These are phyloP conservation scores for Strix aluco DNA, from an alignment of 2,113 vertebrate species.

Conservation along the genomic window DNA sequence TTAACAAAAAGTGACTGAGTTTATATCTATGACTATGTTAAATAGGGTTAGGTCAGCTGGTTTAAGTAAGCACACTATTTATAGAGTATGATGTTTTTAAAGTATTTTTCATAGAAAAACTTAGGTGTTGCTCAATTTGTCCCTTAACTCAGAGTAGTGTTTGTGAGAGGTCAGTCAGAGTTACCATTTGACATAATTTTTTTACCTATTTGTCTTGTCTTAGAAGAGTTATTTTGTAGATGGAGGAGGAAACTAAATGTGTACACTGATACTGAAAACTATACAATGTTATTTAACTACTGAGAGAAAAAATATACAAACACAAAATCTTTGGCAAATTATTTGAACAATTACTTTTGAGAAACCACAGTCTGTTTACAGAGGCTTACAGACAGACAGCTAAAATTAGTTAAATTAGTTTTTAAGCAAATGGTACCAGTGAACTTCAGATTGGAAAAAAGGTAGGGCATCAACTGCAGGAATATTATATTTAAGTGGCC, in stretches of 20 bases:
- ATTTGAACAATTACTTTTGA: neutral
- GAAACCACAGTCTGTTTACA: neutral
- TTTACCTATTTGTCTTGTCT: neutral
- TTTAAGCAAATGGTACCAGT: neutral
- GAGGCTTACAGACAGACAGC: neutral
- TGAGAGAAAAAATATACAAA: neutral
- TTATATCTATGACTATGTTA: constrained; percentile 39
- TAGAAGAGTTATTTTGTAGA: neutral
- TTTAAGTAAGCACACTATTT: constrained; percentile 8
- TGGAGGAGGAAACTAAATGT: neutral
- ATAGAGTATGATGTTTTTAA: neutral
- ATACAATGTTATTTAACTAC: neutral
- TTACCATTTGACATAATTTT: neutral
- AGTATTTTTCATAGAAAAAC: neutral
- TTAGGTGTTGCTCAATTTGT: neutral
- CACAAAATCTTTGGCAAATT: neutral
- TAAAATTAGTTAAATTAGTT: neutral
- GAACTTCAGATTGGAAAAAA: neutral
- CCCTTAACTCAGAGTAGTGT: neutral
- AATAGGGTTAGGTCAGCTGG: constrained; percentile 42
- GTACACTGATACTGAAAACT: neutral
- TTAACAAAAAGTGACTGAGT: constrained; percentile 46
- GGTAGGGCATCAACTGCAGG: neutral
- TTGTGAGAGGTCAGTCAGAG: neutral
- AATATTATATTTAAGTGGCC: neutral